Base-by-base conservation (phyloP, 2,888 invertebrate genomes). In the Drosophila aldrichi region DNA sequence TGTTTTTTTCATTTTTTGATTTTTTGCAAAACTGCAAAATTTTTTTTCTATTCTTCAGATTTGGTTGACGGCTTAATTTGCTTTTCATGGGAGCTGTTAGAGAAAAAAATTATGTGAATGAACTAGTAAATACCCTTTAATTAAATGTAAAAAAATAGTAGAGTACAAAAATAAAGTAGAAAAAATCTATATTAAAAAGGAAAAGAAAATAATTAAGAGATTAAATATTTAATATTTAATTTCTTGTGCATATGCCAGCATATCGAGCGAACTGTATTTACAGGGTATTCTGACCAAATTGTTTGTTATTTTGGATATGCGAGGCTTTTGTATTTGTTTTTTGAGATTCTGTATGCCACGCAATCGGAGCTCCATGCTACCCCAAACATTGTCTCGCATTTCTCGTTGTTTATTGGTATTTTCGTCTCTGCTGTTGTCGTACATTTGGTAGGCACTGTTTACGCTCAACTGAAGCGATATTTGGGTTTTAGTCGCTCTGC, bases 401-500 rank as follows among this genome's bases (percentile, higher is more conserved):
- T 58, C 54, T 56, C 57, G 56, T 66, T 79, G 59, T 69, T 77
- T 75, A 61, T 58, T 64, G 43, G 5, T 29, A 29, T 38, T 43
- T 44, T 44, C 54, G 40, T 52, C 20, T 22, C 18, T 68, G 69
- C 52, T 70, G 63, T 57, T 67, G 64, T 60, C 61, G 70, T 67
- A 81, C 75, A 69, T 86, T 75, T 82, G 73, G 67, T 71, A 58
- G 72, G 64, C 79, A 89, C 81, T 84, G 85, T 87, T 90, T 72
- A 87, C 90, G 88, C 90, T 89, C 89, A 86, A 86, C 68, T 89
- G 88, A 89, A 86, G 89, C 89, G 81, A 70, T 71, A 75, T 75
- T 77, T 77, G 66, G 70, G 69, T 85, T 82, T 82, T 70, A 67
- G 69, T 64, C 63, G 82, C 78, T 70, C 73, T 74, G 81, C 78